Conservation (phyloP, 2,888 invertebrate species). For the Drosophila heteroneura region DNA sequence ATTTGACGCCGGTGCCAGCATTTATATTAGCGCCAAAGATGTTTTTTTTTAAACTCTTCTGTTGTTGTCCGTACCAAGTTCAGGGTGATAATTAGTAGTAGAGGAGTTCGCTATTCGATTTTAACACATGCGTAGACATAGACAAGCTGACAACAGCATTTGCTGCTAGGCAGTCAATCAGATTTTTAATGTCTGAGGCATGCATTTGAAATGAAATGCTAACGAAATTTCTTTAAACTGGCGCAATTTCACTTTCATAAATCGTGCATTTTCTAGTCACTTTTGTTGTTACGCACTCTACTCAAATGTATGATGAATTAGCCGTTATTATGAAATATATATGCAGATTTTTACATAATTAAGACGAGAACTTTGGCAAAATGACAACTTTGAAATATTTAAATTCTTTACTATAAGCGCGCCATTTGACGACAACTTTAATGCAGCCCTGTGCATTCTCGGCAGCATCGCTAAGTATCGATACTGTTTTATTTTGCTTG, state of each 20-base stretch:
- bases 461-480: conserved; percentile 35
- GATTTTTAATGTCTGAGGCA: conserved; percentile 65
- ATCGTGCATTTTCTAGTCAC: conserved; percentile 65
- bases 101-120: conserved; percentile 50
- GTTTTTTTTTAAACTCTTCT: conserved; percentile 1
- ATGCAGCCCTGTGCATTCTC: conserved; percentile 44
- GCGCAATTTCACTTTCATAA: conserved; percentile 78
- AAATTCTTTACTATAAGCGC: conserved; percentile 23
- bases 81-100: conserved; percentile 71
- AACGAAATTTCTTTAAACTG: conserved; percentile 74
- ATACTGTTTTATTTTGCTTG: conserved; percentile 39
- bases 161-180: conserved; percentile 7
- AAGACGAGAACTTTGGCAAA: conserved; percentile 3
- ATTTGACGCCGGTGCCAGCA: conserved; percentile 32
- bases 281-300: conserved; percentile 43
- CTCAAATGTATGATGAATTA: conserved; percentile 33
- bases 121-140: conserved; percentile 68
- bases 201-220: conserved; percentile 67
- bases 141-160: conserved; percentile 27
- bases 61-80: conserved; percentile 57
- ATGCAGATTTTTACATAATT: conserved; percentile 48
- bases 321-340: conserved; percentile 57
- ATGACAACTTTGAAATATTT: conserved; percentile 5
- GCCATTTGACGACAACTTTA: not conserved
- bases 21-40: conserved; percentile 56